phyloP scores from a whole-genome alignment of 2,888 invertebrate genomes.

The Crocallis elinguaria region DNA sequence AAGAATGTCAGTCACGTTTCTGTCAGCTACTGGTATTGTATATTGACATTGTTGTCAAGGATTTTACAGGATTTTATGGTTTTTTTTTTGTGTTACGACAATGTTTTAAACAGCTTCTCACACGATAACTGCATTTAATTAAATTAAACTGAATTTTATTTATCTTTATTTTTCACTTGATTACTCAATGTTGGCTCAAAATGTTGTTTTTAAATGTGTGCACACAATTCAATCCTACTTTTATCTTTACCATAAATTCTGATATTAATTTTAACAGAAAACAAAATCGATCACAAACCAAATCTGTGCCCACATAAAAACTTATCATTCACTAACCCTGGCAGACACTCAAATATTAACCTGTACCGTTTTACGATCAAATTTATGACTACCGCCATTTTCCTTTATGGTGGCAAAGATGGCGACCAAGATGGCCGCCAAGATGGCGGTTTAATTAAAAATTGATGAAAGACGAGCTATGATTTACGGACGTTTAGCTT shows the following conservation, averaged over 20 bases:
- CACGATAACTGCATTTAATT: no score
- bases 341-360: slow-evolving; percentile 46
- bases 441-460: slow-evolving; percentile 52
- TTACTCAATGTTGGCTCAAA: no score
- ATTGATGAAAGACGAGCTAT: slow-evolving; percentile 45
- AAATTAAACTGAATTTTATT: no score
- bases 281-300: slow-evolving; percentile 10
- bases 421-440: slow-evolving; percentile 35
- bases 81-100: no score
- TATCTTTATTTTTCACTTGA: no score
- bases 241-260: not conserved
- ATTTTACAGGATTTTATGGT: no score
- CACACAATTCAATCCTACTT: no score
- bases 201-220: no score
- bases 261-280: not conserved
- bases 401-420: slow-evolving; percentile 38
- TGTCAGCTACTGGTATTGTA: not conserved
- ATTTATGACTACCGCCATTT: slow-evolving; percentile 47
- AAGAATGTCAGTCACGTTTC: not conserved
- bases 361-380: slow-evolving; percentile 42
- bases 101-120: no score
- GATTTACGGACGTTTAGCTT: slow-evolving; percentile 37
- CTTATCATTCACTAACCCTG: slow-evolving; percentile 34
- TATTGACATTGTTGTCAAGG: no score
- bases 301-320: slow-evolving; percentile 16